A percentile compares a stretch with the other conserved stretches of the same genome.
Conservation (phyloP, 2,797 vertebrate genomes). For the Tadarida brasiliensis region DNA sequence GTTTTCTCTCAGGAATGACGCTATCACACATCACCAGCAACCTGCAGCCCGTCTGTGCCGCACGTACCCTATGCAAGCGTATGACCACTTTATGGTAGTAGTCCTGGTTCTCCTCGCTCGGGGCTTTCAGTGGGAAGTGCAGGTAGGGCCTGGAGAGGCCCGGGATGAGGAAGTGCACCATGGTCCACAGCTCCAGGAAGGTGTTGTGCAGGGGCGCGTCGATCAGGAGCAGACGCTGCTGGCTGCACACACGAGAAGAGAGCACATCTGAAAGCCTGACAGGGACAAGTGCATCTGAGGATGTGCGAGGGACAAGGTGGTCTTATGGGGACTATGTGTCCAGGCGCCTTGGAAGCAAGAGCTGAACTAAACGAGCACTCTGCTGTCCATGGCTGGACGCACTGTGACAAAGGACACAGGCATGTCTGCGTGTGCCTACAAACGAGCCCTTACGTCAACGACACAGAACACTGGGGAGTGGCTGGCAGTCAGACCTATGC, state of each 20-base stretch:
- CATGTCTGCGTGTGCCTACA: neutral
- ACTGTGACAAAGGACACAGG: neutral
- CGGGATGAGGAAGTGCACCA: conserved; percentile 94
- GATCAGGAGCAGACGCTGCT: conserved; percentile 93
- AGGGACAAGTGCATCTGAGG: rapidly evolving
- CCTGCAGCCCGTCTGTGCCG: neutral
- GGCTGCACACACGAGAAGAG: conserved; percentile 83
- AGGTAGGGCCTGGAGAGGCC: conserved; percentile 92
- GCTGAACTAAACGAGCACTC: neutral
- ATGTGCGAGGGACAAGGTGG: neutral
- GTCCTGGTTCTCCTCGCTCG: conserved; percentile 93
- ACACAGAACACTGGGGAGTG: neutral
- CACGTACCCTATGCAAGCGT: conserved; percentile 91
- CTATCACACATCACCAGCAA: rapidly evolving
- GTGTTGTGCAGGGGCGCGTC: conserved; percentile 93
- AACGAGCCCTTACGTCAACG: neutral
- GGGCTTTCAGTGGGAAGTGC: conserved; percentile 91
- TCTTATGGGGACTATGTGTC: neutral
- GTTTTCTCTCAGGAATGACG: neutral
- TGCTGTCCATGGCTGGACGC: neutral
- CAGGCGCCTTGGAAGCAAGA: neutral
- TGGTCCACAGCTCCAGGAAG: conserved; percentile 94
- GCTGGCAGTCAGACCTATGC: conserved; percentile 87
- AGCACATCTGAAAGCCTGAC: rapidly evolving
- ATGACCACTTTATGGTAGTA: conserved; percentile 94